phyloP scores from a whole-genome alignment of 92 coral and sea anemone genomes.

The Phenganax marumi region DNA sequence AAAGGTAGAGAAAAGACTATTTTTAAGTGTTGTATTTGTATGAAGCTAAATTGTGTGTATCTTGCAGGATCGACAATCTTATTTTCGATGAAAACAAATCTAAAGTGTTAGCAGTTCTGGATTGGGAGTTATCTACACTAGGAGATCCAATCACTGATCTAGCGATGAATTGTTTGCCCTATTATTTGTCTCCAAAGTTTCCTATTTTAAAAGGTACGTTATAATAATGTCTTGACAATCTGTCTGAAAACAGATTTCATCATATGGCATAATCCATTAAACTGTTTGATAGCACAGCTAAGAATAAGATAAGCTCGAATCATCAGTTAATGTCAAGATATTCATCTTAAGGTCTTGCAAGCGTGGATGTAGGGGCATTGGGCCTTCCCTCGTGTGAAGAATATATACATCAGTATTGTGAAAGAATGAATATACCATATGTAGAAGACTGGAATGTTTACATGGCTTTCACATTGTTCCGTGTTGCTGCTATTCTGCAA shows the following conservation, averaged over 20 bases:
- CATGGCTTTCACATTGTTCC: conserved; percentile 93
- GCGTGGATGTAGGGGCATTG: conserved; percentile 59
- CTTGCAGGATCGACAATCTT: conserved; percentile 77
- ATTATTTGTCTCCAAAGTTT: conserved; percentile 75
- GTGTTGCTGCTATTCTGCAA: conserved; percentile 93
- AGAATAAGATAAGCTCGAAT: background rate
- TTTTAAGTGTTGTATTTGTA: background rate
- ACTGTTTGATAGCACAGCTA: background rate
- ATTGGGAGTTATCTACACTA: conserved; percentile 94
- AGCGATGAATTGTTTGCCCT: conserved; percentile 86
- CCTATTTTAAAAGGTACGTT: conserved; percentile 75
- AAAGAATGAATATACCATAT: conserved; percentile 66
- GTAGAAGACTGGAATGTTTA: conserved; percentile 84
- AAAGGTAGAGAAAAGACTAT: background rate
- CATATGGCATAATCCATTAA: background rate
- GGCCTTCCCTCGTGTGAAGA: conserved; percentile 82
- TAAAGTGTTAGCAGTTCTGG: conserved; percentile 82
- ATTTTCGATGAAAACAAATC: conserved; percentile 83
- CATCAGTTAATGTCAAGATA: background rate
- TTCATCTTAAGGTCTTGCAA: conserved; percentile 62
- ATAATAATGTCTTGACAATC: background rate
- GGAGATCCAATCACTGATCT: conserved; percentile 95
- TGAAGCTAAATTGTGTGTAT: background rate
- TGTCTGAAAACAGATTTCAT: background rate
- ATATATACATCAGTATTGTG: conserved; percentile 80